phyloP scores from a whole-genome alignment of 1,140 invertebrate genomes.

The Ceratina australensis region DNA sequence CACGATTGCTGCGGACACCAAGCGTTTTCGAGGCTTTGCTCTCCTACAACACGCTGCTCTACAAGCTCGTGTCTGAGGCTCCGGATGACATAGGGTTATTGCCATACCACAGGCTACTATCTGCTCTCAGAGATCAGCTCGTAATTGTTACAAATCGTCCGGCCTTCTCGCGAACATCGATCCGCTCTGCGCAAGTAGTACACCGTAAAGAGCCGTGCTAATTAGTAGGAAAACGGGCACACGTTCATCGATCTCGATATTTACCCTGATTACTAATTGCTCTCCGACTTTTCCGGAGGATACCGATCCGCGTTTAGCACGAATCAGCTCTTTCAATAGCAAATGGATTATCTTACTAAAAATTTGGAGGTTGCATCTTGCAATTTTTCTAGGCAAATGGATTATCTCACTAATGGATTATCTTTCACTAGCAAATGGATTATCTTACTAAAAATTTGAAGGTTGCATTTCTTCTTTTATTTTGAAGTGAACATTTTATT shows the following conservation, averaged over 20 bases:
- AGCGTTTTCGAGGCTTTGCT: slow-evolving; percentile 59
- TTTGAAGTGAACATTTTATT: no score
- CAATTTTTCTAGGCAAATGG: no score
- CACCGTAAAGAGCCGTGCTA: slow-evolving; percentile 8
- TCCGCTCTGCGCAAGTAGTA: slow-evolving; percentile 34
- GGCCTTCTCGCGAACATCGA: slow-evolving; percentile 56
- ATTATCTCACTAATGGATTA: no score
- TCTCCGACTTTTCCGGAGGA: not conserved
- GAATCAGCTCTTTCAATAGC: no score
- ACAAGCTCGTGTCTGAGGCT: slow-evolving; percentile 50
- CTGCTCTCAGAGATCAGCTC: slow-evolving; percentile 51
- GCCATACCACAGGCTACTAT: slow-evolving; percentile 53
- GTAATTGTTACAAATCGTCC: slow-evolving; percentile 69
- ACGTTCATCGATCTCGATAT: not conserved
- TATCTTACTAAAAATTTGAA: no score
- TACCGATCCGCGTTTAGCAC: not conserved
- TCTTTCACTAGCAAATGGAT: no score
- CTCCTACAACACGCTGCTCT: slow-evolving; percentile 50
- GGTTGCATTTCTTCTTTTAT: no score
- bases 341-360: no score
- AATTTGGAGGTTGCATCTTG: no score
- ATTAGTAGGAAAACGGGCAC: not conserved
- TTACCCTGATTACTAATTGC: not conserved
- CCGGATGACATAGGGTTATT: slow-evolving; percentile 67
- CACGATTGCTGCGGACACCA: slow-evolving; percentile 61